Base-by-base conservation (phyloP, 2,888 invertebrate species). In the Polydrusus tereticollis region DNA sequence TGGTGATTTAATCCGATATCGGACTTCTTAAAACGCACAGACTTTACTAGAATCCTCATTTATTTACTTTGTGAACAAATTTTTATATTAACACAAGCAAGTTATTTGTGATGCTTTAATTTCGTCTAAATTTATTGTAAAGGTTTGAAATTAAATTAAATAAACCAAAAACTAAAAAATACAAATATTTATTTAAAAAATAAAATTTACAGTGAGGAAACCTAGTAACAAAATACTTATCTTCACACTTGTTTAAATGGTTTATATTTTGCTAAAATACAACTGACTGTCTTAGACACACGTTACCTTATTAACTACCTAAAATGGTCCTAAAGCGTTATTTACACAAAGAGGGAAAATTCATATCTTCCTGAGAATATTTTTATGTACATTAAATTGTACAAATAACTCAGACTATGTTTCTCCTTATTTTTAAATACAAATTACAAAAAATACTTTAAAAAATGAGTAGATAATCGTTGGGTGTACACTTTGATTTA, bases 371-470 rank as follows among this genome's bases (percentile, higher is more conserved):
- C 74, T 74, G 74, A 74, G 74, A 59, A 67, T 71, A 69, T 41
- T 47, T 50, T 58, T 62, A 67, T 66, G 67, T 67, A 70, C 63
- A 67, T 38, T n/a, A 41, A 26, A 73, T 43, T 69, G 69, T 70
- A 73, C 73, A 73, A 66, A 69, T 70, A 70, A 74, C 68, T 79
- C 78, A 79, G 80, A 78, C 79, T 78, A 75, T 77, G 72, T 75
- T 78, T 79, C 78, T 79, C 78, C 78, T 72, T 74, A 68, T 47
- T 62, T 69, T 65, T 70, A 63, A 69, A 65, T 58, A 70, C 58
- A 69, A n/a, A 66, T 69, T 69, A 64, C 69, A 62, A 62, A 52
- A 60, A 67, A 72, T 72, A 72, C 57, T 60, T n/a, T 66, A 66
- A 63, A 58, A 57, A 63, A 69, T 43, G 23, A 58, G 58, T 45